Evolutionary conservation across 2,888 invertebrate genomes (phyloP).

Genomic region (Micoletzkya japonica): DNA sequence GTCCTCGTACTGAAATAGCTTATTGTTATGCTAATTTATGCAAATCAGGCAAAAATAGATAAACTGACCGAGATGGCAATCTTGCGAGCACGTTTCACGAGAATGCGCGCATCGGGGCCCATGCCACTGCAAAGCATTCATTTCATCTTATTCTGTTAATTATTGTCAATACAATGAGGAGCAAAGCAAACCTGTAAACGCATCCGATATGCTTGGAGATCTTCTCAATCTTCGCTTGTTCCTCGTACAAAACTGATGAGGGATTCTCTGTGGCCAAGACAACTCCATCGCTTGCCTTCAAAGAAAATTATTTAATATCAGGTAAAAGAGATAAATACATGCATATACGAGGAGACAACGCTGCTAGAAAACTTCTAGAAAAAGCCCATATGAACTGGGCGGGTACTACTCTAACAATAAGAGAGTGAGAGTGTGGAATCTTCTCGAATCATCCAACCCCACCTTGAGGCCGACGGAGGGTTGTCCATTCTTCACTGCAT

Average conservation of each 20-base stretch:
- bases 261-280: slow-evolving; percentile 98
- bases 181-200: slow-evolving; percentile 74
- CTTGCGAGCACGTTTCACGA: slow-evolving; percentile 59
- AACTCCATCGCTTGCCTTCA: slow-evolving; percentile 78
- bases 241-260: slow-evolving; percentile 92
- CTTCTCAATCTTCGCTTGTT: slow-evolving; percentile 94
- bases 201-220: slow-evolving; percentile 93
- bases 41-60: background rate
- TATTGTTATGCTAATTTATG: background rate
- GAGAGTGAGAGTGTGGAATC: background rate
- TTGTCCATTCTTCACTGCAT: slow-evolving; percentile 96
- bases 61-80: slow-evolving; percentile 50
- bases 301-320: background rate
- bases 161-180: background rate
- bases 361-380: too few relatives aligned
- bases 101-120: slow-evolving; percentile 70
- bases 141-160: background rate
- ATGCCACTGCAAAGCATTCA: slow-evolving; percentile 71
- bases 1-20: slow-evolving; percentile 18
- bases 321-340: too few relatives aligned
- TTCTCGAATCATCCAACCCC: background rate
- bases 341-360: too few relatives aligned
- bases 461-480: slow-evolving; percentile 88
- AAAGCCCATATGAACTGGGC: too few relatives aligned
- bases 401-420: background rate